A percentile compares a stretch with the other conserved stretches of the same genome.
phyloP scores from a whole-genome alignment of 1,140 invertebrate species.

The Prorops nasuta region DNA sequence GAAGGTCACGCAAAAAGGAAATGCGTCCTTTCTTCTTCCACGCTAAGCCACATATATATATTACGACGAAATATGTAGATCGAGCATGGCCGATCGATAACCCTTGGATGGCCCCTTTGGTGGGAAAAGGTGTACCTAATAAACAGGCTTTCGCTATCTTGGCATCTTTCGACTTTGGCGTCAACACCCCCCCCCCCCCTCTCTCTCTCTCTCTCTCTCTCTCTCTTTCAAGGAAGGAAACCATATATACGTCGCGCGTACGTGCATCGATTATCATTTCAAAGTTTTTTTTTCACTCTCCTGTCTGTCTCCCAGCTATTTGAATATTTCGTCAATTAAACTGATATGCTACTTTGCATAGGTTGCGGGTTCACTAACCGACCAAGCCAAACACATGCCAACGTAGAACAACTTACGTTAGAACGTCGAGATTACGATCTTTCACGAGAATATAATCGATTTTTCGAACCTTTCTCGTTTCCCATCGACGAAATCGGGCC shows the following conservation, averaged over 20 bases:
- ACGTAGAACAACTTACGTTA: too few species aligned
- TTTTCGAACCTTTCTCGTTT: too few species aligned
- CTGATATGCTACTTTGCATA: conserved; percentile 41
- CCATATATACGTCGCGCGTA: too few species aligned
- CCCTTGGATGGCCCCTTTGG: conserved; percentile 7
- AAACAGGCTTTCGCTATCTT: neutral
- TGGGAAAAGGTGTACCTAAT: neutral
- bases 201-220: too few species aligned
- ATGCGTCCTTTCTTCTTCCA: conserved; percentile 11
- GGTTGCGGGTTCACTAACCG: conserved; percentile 42
- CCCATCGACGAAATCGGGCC: too few species aligned
- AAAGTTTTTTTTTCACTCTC: neutral
- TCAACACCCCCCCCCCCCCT: too few species aligned
- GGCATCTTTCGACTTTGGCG: neutral
- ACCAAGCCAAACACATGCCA: too few species aligned
- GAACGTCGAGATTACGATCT: too few species aligned
- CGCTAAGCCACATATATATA: too few species aligned
- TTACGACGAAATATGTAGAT: conserved; percentile 23
- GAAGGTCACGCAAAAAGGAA: conserved; percentile 21
- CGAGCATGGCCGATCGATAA: conserved; percentile 19
- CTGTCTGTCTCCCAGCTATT: conserved; percentile 27
- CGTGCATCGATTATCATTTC: conserved; percentile 22
- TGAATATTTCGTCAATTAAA: conserved; percentile 53
- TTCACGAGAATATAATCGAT: too few species aligned
- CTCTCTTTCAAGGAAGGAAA: too few species aligned